A percentile compares a stretch with the other conserved stretches of the same genome.
Evolutionary conservation across 1,140 invertebrate species (phyloP).

Genomic region (Brachionus angularis): DNA sequence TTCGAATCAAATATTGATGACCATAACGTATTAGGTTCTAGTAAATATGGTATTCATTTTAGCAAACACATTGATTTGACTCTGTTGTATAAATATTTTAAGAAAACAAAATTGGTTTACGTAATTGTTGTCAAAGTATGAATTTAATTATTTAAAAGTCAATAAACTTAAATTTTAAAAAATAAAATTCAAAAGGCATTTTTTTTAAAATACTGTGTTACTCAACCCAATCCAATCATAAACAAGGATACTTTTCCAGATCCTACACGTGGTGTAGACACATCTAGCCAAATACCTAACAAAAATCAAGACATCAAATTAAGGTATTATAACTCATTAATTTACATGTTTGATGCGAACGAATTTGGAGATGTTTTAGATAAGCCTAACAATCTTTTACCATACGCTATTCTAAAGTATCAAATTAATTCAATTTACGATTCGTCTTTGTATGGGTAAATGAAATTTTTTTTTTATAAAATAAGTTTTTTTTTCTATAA

Average conservation of each 20-base stretch:
- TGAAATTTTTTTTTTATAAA: too few relatives aligned
- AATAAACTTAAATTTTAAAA: too few relatives aligned
- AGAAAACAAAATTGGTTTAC: conserved; percentile 12
- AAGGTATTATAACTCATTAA: conserved; percentile 22
- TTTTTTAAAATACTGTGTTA: neutral
- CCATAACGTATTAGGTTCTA: neutral
- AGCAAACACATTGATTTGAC: conserved; percentile 17
- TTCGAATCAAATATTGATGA: conserved; percentile 10
- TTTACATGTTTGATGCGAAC: too few relatives aligned
- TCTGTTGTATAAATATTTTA: conserved; percentile 29
- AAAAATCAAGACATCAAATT: neutral
- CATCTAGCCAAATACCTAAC: conserved; percentile 17
- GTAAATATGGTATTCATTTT: conserved; percentile 6
- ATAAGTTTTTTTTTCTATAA: too few relatives aligned
- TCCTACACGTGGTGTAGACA: neutral
- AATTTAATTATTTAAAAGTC: too few relatives aligned
- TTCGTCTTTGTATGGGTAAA: too few relatives aligned
- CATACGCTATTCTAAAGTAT: too few relatives aligned
- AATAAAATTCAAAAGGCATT: too few relatives aligned
- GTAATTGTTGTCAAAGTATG: conserved; percentile 24
- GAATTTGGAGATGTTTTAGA: neutral
- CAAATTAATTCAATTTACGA: too few relatives aligned
- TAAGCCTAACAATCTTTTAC: neutral
- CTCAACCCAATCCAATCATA: neutral
- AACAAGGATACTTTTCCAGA: conserved; percentile 4